phyloP scores from a whole-genome alignment of 2,888 invertebrate genomes.

The Hirtodrosophila alboralis region DNA sequence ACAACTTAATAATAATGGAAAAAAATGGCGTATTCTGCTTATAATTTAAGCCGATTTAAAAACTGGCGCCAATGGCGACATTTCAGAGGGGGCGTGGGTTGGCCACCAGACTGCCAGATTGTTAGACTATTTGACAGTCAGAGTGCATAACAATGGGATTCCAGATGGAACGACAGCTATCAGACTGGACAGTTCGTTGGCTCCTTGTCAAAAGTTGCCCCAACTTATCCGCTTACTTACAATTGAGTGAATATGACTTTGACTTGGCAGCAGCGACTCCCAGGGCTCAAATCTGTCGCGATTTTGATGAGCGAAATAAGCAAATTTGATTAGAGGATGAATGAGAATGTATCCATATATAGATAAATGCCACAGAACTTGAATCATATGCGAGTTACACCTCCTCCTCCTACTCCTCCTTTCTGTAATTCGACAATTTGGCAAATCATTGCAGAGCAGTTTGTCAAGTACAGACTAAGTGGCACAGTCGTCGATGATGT shows the following conservation, averaged over 20 bases:
- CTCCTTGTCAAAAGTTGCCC: constrained; percentile 44
- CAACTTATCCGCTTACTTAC: constrained; percentile 72
- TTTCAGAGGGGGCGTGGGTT: constrained; percentile 42
- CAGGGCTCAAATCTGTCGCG: constrained; percentile 45
- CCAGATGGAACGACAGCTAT: constrained; percentile 44
- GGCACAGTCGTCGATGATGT: constrained; percentile 52
- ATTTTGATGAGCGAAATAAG: constrained; percentile 47
- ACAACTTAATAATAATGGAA: constrained; percentile 71
- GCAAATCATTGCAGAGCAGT: constrained; percentile 53
- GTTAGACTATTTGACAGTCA: constrained; percentile 5
- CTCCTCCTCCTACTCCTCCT: background rate
- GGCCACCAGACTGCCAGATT: constrained; percentile 14
- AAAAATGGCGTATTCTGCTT: constrained; percentile 53
- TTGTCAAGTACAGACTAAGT: constrained; percentile 50
- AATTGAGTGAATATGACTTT: constrained; percentile 68
- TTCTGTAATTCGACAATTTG: constrained; percentile 29
- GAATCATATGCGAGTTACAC: constrained; percentile 17
- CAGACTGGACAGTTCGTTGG: constrained; percentile 46
- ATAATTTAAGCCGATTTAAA: constrained; percentile 76
- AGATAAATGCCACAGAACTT: background rate
- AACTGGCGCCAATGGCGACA: constrained; percentile 64
- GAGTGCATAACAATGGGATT: constrained; percentile 44
- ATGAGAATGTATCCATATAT: background rate
- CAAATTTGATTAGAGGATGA: constrained; percentile 47
- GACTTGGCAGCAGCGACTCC: constrained; percentile 25